These are phyloP conservation scores for Polyommatus iphigenia DNA, from an alignment of 2,888 invertebrate genomes.

Conservation along the genomic window DNA sequence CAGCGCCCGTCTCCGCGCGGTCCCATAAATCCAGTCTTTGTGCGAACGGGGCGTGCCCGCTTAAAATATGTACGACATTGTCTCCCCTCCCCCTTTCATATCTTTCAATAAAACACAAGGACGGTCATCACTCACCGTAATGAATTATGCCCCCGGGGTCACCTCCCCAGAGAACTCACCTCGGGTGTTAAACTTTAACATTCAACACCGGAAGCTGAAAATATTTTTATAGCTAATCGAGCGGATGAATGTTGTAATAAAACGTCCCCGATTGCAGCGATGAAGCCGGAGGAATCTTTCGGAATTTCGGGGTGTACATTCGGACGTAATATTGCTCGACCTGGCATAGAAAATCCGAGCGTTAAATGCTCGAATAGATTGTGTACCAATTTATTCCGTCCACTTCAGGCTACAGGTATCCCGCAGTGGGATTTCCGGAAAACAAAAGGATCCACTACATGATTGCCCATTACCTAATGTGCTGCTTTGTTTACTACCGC, in stretches of 20 bases:
- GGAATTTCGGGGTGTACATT: neutral
- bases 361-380: neutral
- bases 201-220: constrained; percentile 13
- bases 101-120: constrained; percentile 62
- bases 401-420: neutral
- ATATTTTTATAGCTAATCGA: neutral
- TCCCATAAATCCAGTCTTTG: constrained; percentile 79
- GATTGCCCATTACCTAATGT: constrained; percentile 28
- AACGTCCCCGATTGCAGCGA: neutral
- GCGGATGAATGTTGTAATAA: neutral
- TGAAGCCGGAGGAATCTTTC: neutral
- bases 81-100: constrained; percentile 72
- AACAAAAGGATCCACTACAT: constrained; percentile 28
- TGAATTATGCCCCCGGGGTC: constrained; percentile 2
- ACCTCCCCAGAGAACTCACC: neutral
- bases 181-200: neutral
- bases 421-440: constrained; percentile 3
- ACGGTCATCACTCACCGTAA: constrained; percentile 64
- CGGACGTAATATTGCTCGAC: neutral
- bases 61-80: constrained; percentile 80
- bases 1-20: constrained; percentile 77
- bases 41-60: constrained; percentile 75
- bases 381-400: neutral
- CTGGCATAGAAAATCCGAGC: neutral
- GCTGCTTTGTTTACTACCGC: constrained; percentile 14